Conservation (phyloP, 2,797 vertebrate species). For the Tauraco hartlaubi region DNA sequence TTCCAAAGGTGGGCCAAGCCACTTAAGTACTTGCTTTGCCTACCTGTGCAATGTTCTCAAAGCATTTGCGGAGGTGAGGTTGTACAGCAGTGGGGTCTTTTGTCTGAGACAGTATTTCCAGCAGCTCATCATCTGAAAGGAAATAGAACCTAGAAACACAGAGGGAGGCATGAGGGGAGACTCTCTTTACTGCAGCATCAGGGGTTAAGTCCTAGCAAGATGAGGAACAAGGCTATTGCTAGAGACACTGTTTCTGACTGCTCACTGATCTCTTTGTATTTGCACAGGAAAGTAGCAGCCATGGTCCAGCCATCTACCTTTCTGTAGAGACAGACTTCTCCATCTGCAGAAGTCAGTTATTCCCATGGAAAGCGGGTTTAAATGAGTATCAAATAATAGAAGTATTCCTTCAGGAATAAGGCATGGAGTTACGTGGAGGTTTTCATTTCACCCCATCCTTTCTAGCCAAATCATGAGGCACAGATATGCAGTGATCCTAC, state of each 20-base stretch:
- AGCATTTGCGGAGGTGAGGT: conserved; percentile 93
- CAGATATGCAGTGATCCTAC: fast-evolving
- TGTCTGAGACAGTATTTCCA: conserved; percentile 93
- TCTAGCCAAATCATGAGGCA: not conserved
- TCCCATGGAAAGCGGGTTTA: not conserved
- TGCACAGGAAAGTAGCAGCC: not conserved
- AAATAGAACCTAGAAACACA: conserved; percentile 90
- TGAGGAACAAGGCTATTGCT: not conserved
- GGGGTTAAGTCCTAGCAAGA: not conserved
- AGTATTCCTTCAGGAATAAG: not conserved
- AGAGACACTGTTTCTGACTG: not conserved
- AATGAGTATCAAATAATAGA: not conserved
- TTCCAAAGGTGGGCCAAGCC: not conserved
- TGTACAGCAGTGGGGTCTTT: conserved; percentile 93
- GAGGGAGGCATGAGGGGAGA: not conserved
- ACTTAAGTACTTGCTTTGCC: not conserved
- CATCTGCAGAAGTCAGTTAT: not conserved
- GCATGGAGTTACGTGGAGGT: not conserved
- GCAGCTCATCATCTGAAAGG: conserved; percentile 93
- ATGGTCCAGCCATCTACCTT: not conserved
- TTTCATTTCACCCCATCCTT: not conserved
- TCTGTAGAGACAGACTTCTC: not conserved
- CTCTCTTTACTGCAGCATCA: not conserved
- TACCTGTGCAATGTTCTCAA: conserved; percentile 92
- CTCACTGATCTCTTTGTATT: not conserved